A percentile compares a stretch with the other conserved stretches of the same genome.
Evolutionary conservation across 2,797 vertebrate genomes (phyloP).

Genomic region (Tragopan temminckii): DNA sequence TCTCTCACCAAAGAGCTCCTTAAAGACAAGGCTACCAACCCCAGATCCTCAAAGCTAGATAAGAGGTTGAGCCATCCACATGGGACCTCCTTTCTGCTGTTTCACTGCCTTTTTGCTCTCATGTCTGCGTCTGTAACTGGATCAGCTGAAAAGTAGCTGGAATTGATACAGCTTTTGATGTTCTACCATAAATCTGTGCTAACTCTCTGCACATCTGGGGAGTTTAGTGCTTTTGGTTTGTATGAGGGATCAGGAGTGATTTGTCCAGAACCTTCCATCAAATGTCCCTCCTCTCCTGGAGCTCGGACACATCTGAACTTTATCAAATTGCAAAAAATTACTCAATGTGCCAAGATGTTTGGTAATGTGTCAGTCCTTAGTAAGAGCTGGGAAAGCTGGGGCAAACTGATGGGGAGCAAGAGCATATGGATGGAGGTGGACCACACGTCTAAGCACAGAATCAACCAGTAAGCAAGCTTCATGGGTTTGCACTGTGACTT

Average conservation of each 20-base stretch:
- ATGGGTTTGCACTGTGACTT: no score
- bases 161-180: neutral
- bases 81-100: neutral
- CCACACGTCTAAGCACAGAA: no score
- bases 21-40: accelerated
- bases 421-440: no score
- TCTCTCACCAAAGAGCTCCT: neutral
- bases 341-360: neutral
- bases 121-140: neutral
- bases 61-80: neutral
- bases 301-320: accelerated
- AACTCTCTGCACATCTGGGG: neutral
- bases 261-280: neutral
- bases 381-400: no score
- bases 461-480: no score
- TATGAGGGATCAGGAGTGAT: neutral
- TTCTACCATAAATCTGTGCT: neutral
- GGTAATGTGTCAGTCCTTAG: neutral
- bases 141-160: neutral
- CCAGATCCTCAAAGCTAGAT: neutral
- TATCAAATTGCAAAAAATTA: neutral
- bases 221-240: neutral
- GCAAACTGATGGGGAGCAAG: no score
- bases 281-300: neutral
- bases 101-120: neutral